Evolutionary conservation across 2,888 invertebrate genomes (phyloP), one percentile per base, ranked within the genome.

Genomic region (Aphodius sticticus): DNA sequence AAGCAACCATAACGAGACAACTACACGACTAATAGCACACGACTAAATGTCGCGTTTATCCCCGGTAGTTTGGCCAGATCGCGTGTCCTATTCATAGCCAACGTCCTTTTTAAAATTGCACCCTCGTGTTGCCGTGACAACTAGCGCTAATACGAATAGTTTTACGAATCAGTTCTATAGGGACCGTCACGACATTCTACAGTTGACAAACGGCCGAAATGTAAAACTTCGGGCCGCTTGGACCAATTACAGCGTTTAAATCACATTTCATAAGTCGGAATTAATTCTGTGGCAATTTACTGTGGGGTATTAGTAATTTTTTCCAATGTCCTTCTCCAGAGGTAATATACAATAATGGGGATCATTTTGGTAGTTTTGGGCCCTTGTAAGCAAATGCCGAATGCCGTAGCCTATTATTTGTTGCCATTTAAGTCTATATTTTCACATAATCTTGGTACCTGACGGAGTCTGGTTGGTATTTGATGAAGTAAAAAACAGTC

Each of bases 71-170:
- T 26, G 26, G 26, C 26, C 26, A 26, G 26, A 26, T 26, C 26
- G 26, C 26, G 26, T 26, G 26, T 26, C 74, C 26, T 14, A n/a
- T 15, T 74, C 74, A 74, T 16, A 26, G 37, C 35, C 16, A 3
- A 78, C 76, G 76, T 53, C 53, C 53, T 53, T 53, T 7, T 53
- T 53, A 12, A 12, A 53, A 53, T 9, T 53, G 53, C 77, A 75
- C 76, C 70, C 38, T 16, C 35, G 38, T 77, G 79, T 81, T 82
- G 79, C 70, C 69, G 77, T 53, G 53, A 53, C 53, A 53, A 53
- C 53, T 53, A 53, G 53, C 12, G 9, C 12, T 53, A 53, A 53
- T 53, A 53, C 53, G 53, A 53, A 53, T 12, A 53, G 53, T 53
- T 53, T 53, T 26, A 26, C 26, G 53, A 53, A 53, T 9, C 12